A percentile compares a stretch with the other conserved stretches of the same genome.
phyloP scores from a whole-genome alignment of 2,888 invertebrate species.

The Drosophila prolongata region DNA sequence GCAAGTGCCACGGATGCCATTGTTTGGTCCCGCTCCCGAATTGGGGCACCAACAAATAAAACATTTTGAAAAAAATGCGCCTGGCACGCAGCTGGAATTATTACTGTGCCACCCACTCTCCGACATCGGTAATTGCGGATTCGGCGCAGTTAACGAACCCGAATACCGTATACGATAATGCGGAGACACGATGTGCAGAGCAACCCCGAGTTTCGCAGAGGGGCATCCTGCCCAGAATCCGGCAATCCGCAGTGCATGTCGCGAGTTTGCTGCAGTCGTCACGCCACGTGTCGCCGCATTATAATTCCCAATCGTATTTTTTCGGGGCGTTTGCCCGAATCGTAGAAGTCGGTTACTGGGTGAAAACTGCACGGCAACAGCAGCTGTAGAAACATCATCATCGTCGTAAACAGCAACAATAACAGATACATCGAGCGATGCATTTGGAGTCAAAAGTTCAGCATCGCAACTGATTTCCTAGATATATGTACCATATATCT shows the following conservation, averaged over 20 bases:
- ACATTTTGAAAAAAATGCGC: slow-evolving; percentile 4
- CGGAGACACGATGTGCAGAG: slow-evolving; percentile 32
- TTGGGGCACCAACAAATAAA: slow-evolving; percentile 65
- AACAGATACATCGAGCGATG: slow-evolving; percentile 20
- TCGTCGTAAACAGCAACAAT: slow-evolving; percentile 34
- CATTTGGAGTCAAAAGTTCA: slow-evolving; percentile 42
- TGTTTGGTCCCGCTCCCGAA: slow-evolving; percentile 52
- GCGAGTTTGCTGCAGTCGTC: slow-evolving; percentile 73
- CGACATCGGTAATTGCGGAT: slow-evolving; percentile 47
- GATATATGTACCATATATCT: slow-evolving; percentile 12
- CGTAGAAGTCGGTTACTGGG: slow-evolving; percentile 81
- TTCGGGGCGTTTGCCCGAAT: slow-evolving; percentile 56
- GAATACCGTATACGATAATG: slow-evolving; percentile 69
- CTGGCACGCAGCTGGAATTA: slow-evolving; percentile 59
- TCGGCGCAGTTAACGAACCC: slow-evolving; percentile 62
- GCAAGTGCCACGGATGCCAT: slow-evolving; percentile 61
- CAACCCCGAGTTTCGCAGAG: slow-evolving; percentile 39
- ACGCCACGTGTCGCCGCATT: slow-evolving; percentile 29
- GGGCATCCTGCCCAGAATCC: slow-evolving; percentile 71
- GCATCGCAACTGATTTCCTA: slow-evolving; percentile 9
- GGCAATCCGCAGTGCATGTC: slow-evolving; percentile 71
- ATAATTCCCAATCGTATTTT: slow-evolving; percentile 23
- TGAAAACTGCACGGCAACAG: slow-evolving; percentile 68
- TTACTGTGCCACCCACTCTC: slow-evolving; percentile 52
- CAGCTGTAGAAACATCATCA: slow-evolving; percentile 34